Evolutionary conservation across 2,888 invertebrate species (phyloP).

Genomic region (Platynereis dumerilii): DNA sequence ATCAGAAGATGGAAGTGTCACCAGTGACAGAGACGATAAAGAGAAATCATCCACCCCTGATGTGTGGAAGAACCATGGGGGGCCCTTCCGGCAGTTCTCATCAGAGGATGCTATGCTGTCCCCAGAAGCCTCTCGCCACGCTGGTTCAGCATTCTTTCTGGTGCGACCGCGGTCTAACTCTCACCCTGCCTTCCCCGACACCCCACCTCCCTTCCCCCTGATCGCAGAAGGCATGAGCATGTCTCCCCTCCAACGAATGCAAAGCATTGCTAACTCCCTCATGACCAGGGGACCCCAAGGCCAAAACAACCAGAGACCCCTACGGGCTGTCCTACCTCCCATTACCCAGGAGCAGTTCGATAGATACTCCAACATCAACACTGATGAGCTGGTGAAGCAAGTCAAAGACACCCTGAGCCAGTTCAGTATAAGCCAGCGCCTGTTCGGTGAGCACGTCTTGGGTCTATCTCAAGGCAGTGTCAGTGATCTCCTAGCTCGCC

Average conservation of each 20-base stretch:
- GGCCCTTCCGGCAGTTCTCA: constrained; percentile 18
- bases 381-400: constrained; percentile 96
- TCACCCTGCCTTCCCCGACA: constrained; percentile 33
- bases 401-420: constrained; percentile 66
- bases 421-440: constrained; percentile 83
- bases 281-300: constrained; percentile 74
- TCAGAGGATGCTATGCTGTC: constrained; percentile 17
- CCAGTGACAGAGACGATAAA: background rate
- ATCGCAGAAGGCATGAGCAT: constrained; percentile 73
- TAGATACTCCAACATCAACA: constrained; percentile 95
- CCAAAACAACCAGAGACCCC: constrained; percentile 74
- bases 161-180: constrained; percentile 71
- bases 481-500: constrained; percentile 93
- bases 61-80: no score
- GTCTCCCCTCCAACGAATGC: constrained; percentile 95
- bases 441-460: constrained; percentile 98
- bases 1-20: constrained; percentile 4
- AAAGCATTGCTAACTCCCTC: constrained; percentile 95
- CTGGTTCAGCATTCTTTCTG: constrained; percentile 76
- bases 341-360: constrained; percentile 99
- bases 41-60: background rate
- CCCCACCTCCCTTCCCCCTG: constrained; percentile 74
- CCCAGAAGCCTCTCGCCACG: constrained; percentile 45
- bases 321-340: constrained; percentile 95
- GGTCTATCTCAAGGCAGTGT: constrained; percentile 79